phyloP scores from a whole-genome alignment of 2,888 invertebrate species.

The Tetranychus piercei region DNA sequence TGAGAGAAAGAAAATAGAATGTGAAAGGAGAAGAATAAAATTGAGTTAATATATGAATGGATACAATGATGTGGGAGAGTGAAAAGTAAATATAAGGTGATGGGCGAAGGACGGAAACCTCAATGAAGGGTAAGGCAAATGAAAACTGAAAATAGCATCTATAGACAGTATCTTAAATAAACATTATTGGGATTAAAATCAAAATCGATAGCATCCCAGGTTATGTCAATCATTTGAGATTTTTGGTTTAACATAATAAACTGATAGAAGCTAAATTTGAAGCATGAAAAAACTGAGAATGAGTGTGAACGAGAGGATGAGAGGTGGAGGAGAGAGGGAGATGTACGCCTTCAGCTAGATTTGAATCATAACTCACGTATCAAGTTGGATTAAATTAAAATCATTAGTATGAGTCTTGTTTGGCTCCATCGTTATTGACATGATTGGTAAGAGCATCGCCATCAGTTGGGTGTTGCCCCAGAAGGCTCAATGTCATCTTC shows the following conservation, averaged over 20 bases:
- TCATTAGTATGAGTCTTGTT: conserved; percentile 47
- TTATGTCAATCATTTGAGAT: conserved; percentile 3
- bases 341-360: conserved; percentile 30
- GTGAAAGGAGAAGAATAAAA: not conserved
- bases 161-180: not conserved
- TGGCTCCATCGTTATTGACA: conserved; percentile 37
- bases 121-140: not conserved
- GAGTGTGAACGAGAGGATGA: not conserved
- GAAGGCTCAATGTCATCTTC: conserved; percentile 15
- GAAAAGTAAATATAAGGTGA: not conserved
- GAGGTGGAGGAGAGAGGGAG: not conserved
- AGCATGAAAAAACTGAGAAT: not conserved
- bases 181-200: conserved; percentile 2
- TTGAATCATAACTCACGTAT: conserved; percentile 34
- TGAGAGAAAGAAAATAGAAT: not conserved
- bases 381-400: conserved; percentile 88
- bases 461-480: conserved; percentile 21
- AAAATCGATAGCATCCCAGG: not conserved
- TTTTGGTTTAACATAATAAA: not conserved
- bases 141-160: not conserved
- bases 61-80: not conserved
- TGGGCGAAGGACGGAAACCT: not conserved
- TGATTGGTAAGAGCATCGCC: conserved; percentile 21
- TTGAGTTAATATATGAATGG: not conserved
- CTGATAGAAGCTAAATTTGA: conserved; percentile 44